A percentile compares a stretch with the other conserved stretches of the same genome.
These are phyloP conservation scores for Brachypteracias leptosomus DNA, from an alignment of 2,113 vertebrate genomes.

Conservation along the genomic window DNA sequence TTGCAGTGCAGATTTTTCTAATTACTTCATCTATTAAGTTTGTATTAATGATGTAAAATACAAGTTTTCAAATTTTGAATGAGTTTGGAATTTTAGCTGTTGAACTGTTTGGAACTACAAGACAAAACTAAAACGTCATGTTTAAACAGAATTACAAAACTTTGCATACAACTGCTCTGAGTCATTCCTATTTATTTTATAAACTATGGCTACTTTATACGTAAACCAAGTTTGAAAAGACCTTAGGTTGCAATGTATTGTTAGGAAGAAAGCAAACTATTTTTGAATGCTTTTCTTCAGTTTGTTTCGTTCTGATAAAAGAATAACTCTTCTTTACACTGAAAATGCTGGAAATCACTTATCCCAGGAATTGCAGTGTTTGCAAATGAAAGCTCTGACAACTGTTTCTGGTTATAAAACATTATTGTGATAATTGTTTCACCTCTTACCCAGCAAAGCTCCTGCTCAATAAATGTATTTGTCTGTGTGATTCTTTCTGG, in stretches of 20 bases:
- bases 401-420: background rate
- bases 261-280: background rate
- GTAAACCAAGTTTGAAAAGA: background rate
- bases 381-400: background rate
- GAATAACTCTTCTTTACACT: background rate
- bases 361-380: background rate
- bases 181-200: background rate
- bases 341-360: background rate
- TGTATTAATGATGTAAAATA: background rate
- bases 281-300: background rate
- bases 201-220: background rate
- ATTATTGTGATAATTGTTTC: background rate
- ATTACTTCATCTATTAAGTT: background rate
- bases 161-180: background rate
- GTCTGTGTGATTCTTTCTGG: background rate
- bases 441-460: background rate
- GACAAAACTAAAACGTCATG: background rate
- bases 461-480: background rate
- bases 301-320: background rate
- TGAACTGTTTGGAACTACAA: background rate
- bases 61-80: background rate
- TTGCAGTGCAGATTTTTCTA: background rate
- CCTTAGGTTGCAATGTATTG: background rate
- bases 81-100: background rate
- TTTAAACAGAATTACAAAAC: background rate